A percentile compares a stretch with the other conserved stretches of the same genome.
Conservation (phyloP, 2,797 vertebrate genomes). For the Neosilurus mollespiculum region DNA sequence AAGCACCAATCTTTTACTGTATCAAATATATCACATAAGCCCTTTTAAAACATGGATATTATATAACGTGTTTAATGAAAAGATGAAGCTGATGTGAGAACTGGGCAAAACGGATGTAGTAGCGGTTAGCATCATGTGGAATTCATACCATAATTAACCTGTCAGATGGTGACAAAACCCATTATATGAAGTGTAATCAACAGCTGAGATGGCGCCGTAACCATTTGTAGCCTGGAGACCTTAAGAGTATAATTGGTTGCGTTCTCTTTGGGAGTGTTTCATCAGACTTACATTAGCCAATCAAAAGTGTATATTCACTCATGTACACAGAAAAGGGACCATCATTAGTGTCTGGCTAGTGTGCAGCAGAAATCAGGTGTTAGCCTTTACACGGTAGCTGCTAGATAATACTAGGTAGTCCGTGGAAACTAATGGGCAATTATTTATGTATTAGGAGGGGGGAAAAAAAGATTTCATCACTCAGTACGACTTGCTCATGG, state of each 20-base stretch:
- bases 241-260: not conserved
- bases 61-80: not conserved
- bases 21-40: conserved; percentile 2
- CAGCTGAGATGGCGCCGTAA: not conserved
- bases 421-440: not conserved
- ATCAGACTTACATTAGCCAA: conserved; percentile 1
- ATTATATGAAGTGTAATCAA: not conserved
- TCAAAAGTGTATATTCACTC: conserved; percentile 1
- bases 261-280: no score
- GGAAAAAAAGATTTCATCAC: not conserved
- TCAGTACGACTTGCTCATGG: conserved; percentile 1
- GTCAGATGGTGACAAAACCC: not conserved
- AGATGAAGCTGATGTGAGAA: not conserved
- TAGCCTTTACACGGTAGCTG: not conserved
- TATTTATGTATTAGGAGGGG: not conserved
- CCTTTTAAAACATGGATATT: not conserved
- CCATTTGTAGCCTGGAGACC: not conserved
- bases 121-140: not conserved
- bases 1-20: not conserved
- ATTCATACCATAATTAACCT: not conserved
- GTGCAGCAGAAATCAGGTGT: not conserved
- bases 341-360: not conserved
- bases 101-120: not conserved
- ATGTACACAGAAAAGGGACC: not conserved
- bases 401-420: not conserved